Base-by-base conservation (phyloP, 2,888 invertebrate genomes). In the Prosapia bicincta region DNA sequence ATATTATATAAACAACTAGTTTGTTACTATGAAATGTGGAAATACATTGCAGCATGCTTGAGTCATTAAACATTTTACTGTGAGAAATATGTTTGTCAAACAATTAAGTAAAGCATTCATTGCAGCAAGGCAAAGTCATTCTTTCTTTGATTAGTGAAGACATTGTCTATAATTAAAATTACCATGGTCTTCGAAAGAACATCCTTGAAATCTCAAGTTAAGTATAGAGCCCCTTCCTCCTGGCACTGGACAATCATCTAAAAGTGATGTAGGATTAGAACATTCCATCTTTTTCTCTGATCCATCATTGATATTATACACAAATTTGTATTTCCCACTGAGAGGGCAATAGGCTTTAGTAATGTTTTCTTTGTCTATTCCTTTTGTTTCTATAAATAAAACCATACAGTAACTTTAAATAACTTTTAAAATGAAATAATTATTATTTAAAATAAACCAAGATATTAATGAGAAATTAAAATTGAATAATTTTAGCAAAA, bases 341-440 rank as follows among this genome's bases (percentile, higher is more conserved):
- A 91, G 87, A 15, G 91, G 90, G 78, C 91, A 91, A 82, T 89
- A 90, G 80, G 89, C 89, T 78, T 88, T 88, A 65, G 86, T 85
- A 32, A 88, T 87, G 32, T 85, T 83, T 66, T 83, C 82, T 1
- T 87, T 88, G 68, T 86, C 86, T 65, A 85, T 83, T 78, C 88
- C 88, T 81, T 85, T 86, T 15, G 86, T 87, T 83, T 89, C 89
- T 89, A 81, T 13, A 83, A 83, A 72, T 79, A 78, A n/a, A n/a
- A n/a, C n/a, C n/a, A n/a, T n/a, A n/a, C n/a, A n/a, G n/a, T n/a
- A n/a, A n/a, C n/a, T n/a, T n/a, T n/a, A n/a, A n/a, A n/a, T n/a
- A n/a, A n/a, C n/a, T n/a, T n/a, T n/a, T n/a, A n/a, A n/a, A n/a
- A n/a, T n/a, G n/a, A n/a, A n/a, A n/a, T n/a, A n/a, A n/a, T n/a